Evolutionary conservation across 2,888 invertebrate species (phyloP).

Genomic region (Piscicola geometra): DNA sequence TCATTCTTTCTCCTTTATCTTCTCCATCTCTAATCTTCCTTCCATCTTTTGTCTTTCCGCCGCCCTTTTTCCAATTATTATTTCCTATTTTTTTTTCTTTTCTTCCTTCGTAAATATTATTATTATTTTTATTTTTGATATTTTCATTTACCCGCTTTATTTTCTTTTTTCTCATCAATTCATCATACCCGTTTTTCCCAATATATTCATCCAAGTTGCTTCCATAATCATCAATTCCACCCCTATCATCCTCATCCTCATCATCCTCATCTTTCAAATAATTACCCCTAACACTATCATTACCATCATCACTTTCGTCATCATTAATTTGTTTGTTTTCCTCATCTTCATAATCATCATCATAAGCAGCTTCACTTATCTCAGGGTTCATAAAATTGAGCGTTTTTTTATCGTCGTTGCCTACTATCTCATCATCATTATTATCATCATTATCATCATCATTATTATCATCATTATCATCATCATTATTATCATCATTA

Average conservation of each 20-base stretch:
- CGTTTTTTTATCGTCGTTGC: slow-evolving; percentile 3
- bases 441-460: slow-evolving; percentile 18
- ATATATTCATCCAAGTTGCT: not conserved
- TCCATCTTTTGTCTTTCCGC: no score
- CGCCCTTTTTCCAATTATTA: no score
- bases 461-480: slow-evolving; percentile 17
- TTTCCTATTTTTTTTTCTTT: no score
- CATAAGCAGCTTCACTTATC: no score
- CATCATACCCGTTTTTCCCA: not conserved
- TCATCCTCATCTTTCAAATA: not conserved
- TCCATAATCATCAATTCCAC: not conserved
- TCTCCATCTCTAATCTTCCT: no score
- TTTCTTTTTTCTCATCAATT: not conserved
- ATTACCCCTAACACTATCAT: not conserved
- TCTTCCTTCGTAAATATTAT: no score
- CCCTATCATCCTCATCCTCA: not conserved
- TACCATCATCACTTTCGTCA: not conserved
- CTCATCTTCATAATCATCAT: no score
- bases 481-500: slow-evolving; percentile 8
- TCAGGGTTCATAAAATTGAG: no score
- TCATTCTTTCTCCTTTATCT: no score
- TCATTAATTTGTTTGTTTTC: no score
- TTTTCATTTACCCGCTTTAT: not conserved
- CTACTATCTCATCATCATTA: not conserved
- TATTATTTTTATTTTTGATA: not conserved